Percentiles rank a stretch among this genome's conserved stretches.
These are phyloP conservation scores for Bombus confusus DNA, from an alignment of 1,140 invertebrate species.

Conservation along the genomic window DNA sequence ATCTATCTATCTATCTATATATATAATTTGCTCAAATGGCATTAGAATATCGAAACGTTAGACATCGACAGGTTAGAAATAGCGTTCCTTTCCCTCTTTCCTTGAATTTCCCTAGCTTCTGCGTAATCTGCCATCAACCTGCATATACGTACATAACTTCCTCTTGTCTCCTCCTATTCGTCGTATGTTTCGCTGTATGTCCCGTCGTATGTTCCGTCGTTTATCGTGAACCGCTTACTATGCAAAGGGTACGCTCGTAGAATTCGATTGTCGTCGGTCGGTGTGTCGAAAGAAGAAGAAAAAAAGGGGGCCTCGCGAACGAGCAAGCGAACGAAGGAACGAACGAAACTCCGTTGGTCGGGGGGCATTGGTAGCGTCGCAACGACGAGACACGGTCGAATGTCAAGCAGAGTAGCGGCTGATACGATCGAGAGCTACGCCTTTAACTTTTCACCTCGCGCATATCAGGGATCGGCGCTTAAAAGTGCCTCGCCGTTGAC, in stretches of 20 bases:
- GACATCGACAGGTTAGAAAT: background rate
- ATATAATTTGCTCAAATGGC: background rate
- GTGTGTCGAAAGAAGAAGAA: constrained; percentile 2
- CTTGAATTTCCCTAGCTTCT: constrained; percentile 1
- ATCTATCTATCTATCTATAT: too few species aligned
- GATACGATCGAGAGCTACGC: constrained; percentile 31
- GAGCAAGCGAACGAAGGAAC: background rate
- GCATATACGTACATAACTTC: constrained; percentile 14
- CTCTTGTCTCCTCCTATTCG: background rate
- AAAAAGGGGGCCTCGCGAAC: background rate
- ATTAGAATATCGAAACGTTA: background rate
- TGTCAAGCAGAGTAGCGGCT: constrained; percentile 21
- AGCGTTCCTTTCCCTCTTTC: background rate
- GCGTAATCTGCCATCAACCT: constrained; percentile 43
- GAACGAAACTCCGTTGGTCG: background rate
- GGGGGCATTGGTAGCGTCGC: constrained; percentile 1
- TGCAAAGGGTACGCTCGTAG: constrained; percentile 48
- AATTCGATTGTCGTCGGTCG: constrained; percentile 43
- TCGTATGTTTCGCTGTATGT: background rate
- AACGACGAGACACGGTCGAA: constrained; percentile 31
- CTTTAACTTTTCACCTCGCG: constrained; percentile 38
- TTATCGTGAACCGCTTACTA: constrained; percentile 29
- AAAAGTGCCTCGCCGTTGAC: background rate
- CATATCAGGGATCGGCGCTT: constrained; percentile 16
- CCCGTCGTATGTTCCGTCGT: background rate